phyloP scores from a whole-genome alignment of 2,888 invertebrate species.

The Drosophila melanosoma region DNA sequence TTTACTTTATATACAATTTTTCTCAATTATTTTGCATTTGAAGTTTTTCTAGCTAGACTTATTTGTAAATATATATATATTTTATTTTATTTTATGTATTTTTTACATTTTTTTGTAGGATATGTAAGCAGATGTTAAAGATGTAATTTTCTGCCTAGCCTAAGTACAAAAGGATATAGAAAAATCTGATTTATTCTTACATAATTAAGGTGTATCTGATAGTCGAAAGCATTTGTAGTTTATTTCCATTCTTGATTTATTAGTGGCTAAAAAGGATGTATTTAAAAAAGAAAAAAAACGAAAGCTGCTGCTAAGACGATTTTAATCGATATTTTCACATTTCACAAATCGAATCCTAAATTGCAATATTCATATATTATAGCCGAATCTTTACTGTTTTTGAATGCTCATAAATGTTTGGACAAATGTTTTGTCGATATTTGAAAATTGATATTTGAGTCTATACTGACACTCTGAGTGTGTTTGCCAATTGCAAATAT shows the following conservation, averaged over 20 bases:
- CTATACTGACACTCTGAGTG: slow-evolving; percentile 8
- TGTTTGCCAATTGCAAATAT: slow-evolving; percentile 29
- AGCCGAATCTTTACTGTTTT: background rate
- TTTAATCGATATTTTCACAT: background rate
- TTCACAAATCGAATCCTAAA: background rate
- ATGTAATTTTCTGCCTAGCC: background rate
- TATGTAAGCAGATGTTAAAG: background rate
- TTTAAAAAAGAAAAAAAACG: background rate
- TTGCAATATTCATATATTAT: background rate
- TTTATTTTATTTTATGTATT: too few species aligned
- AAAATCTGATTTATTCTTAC: background rate
- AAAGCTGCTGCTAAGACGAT: background rate
- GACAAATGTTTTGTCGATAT: slow-evolving; percentile 9
- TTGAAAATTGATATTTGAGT: slow-evolving; percentile 9
- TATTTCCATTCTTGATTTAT: background rate
- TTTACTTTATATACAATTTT: background rate
- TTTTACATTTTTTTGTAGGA: too few species aligned
- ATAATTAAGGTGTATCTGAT: background rate
- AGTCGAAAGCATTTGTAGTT: background rate
- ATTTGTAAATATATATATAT: background rate
- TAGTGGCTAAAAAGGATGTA: background rate
- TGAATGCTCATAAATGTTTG: slow-evolving; percentile 1
- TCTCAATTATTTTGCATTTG: background rate
- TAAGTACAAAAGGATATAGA: too few species aligned
- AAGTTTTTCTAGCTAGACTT: background rate